Evolutionary conservation across 2,888 invertebrate species (phyloP), one percentile per base, ranked within the genome.

Genomic region (Leucophenga montana): DNA sequence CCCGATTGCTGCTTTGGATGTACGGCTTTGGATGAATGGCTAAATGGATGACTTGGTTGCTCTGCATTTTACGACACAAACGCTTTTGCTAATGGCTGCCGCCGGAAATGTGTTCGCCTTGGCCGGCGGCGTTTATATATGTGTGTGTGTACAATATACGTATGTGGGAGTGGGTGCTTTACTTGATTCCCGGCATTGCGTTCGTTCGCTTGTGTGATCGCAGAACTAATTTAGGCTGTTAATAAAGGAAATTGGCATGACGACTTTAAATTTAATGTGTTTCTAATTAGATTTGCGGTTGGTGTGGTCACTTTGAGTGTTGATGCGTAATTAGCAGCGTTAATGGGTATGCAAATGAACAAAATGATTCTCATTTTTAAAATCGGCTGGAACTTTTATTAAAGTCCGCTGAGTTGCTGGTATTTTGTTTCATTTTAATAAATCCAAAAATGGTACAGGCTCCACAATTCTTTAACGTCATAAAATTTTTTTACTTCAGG

Each of bases 251-350:
- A 69, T 67, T 46, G 57, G 56, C 67, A 16, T 44, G 53, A 64
- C 22, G 48, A 61, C 66, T 71, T 66, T 68, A 70, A 71, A 73
- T 71, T 75, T 75, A 73, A 75, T 73, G 75, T 75, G 70, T 75
- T 75, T 71, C 67, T 75, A 73, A 75, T 75, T 75, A 75, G 70
- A 69, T 54, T 69, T 56, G 44, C 33, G 59, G 22, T 66, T 50
- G 70, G 56, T 48, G 71, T 67, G 66, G 56, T 67, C 61, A 39
- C 39, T 39, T 39, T 8, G 39, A 39, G 39, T 5, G 1, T 39
- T 39, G 39, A 11, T 39, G 39, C 39, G 39, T 39, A 39, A 39
- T 39, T 39, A 39, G 11, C 39, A 39, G 11, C 18, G 6, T 22
- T 20, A 54, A 54, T 54, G 13, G 54, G n/a, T n/a, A 18, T 4